Evolutionary conservation across 2,113 vertebrate species (phyloP), one percentile per base, ranked within the genome.

Genomic region (Prinia subflava): DNA sequence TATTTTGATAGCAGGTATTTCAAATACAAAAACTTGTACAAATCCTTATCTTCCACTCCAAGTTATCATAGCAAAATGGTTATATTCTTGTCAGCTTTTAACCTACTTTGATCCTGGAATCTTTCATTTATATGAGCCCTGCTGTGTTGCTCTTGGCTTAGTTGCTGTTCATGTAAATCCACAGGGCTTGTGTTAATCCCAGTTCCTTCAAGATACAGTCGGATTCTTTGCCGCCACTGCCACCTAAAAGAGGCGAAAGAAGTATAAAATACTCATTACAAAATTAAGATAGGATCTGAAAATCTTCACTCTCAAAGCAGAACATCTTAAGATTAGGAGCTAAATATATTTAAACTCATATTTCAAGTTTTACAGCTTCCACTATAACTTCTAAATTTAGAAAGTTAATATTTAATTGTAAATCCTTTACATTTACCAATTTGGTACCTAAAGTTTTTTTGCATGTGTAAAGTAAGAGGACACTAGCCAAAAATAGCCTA

Each of bases 81-180:
- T 52, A 55, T 9, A 88, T 49, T 85, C 68, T 71, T 44, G 31
- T 83, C 28, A 70, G 80, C 92, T 79, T 64, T 92, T 23, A 62
- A 98, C 98, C 63, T 97, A 98, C 98, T 97, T 97, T 98, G 97
- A 95, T 98, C 97, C 57, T 88, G 96, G 55, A 96, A 83, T 94
- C 98, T 97, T 95, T 96, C 97, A 82, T 97, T 98, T 87, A 98
- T 98, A 90, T 99, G 99, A 64, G 99, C 99, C 85, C 98, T 98
- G 92, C 94, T 99, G 93, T 99, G 99, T 84, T 99, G 99, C 96
- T 98, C 98, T 95, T 99, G 97, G 95, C 99, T 99, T 64, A 99
- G 97, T 95, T 99, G 99, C 96, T 99, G 98, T 64, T 99, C 99
- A 12, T 99, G 99, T 56, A 99, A 98, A 95, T 99, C 99, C 95